Conservation (phyloP, 2,113 vertebrate species). For the Eolophus roseicapilla region DNA sequence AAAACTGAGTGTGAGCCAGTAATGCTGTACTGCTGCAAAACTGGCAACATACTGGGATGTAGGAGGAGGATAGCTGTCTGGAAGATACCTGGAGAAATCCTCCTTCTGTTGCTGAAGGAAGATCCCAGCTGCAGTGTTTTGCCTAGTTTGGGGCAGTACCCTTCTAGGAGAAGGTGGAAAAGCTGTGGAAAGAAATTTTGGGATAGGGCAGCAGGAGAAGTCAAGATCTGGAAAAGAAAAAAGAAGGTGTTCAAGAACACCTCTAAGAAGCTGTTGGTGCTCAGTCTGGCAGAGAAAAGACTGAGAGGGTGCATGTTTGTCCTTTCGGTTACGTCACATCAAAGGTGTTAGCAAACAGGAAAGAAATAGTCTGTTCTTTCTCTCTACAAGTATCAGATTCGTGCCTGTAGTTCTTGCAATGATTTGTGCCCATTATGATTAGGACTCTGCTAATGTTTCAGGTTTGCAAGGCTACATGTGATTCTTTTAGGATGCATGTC, state of each 20-base stretch:
- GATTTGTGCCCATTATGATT: background rate
- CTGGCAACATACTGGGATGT: background rate
- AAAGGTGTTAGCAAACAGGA: background rate
- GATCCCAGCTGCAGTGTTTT: background rate
- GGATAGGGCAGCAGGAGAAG: background rate
- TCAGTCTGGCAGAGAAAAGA: background rate
- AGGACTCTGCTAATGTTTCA: background rate
- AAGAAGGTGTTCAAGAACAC: background rate
- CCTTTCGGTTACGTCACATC: background rate
- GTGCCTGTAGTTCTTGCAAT: background rate
- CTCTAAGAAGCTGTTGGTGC: background rate
- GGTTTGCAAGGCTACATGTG: background rate
- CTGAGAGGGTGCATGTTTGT: fast-evolving
- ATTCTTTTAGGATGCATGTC: background rate
- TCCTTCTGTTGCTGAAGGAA: conserved; percentile 30
- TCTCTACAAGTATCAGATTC: fast-evolving
- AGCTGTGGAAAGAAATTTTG: background rate
- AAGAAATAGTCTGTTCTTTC: background rate
- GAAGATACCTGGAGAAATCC: conserved; percentile 36
- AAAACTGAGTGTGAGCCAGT: background rate
- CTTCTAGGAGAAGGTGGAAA: background rate
- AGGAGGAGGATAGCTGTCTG: conserved; percentile 2
- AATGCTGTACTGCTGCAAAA: background rate
- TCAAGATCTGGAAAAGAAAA: background rate
- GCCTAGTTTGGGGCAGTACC: background rate